These are phyloP conservation scores for fruit fly (Drosophila melanogaster) DNA, from an alignment of 1,140 invertebrate species.

Conservation along the genomic window Release_6_plus_ISO1_MT NC_004354.4:4452501-4453000, in stretches of 20 bases:
- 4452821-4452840: conserved; percentile 48
- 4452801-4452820: conserved; percentile 81
- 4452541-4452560: too few species aligned
- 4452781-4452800: conserved; percentile 31
- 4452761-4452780: conserved; percentile 35
- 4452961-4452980: conserved; percentile 10
- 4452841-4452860: conserved; percentile 9
- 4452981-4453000: conserved; percentile 34
- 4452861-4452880: conserved; percentile 25
- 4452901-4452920: conserved; percentile 37
- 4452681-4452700: not conserved
- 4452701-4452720: not conserved
- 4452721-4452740: conserved; percentile 44
- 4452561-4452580: too few species aligned
- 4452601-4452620: too few species aligned
- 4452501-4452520: too few species aligned
- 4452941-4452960: conserved; percentile 19
- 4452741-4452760: conserved; percentile 57
- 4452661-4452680: conserved; percentile 29
- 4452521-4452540: too few species aligned
- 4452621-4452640: conserved; percentile 21
- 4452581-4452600: too few species aligned
- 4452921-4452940: conserved; percentile 83
- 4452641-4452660: conserved; percentile 11
- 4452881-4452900: not conserved